These are phyloP conservation scores for Amiota minor DNA, from an alignment of 2,888 invertebrate species.

Conservation along the genomic window DNA sequence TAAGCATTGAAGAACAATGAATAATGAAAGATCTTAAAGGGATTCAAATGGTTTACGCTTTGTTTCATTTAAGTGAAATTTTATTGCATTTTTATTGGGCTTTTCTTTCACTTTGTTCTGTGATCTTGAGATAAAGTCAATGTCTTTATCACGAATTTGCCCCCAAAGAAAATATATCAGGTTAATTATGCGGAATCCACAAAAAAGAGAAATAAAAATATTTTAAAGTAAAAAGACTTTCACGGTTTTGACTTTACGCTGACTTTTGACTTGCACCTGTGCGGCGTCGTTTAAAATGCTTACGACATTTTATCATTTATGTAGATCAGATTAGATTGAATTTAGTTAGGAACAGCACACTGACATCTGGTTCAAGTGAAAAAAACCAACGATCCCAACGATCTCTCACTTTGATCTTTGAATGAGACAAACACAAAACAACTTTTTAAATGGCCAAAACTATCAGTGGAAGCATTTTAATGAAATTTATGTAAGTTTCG, in stretches of 20 bases:
- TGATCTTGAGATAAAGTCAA: neutral
- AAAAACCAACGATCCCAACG: constrained; percentile 1
- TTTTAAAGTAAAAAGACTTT: neutral
- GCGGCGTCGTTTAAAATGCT: neutral
- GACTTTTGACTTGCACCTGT: constrained; percentile 25
- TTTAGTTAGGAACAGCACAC: neutral
- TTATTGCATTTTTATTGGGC: too few relatives aligned
- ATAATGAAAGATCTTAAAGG: too few relatives aligned
- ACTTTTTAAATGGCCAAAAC: constrained; percentile 11
- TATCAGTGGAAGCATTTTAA: constrained; percentile 27
- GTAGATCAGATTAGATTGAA: neutral
- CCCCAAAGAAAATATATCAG: constrained; percentile 11
- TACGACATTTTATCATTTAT: neutral
- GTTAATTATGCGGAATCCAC: constrained; percentile 15
- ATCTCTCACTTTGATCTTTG: constrained; percentile 58
- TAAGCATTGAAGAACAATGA: too few relatives aligned
- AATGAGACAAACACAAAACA: constrained; percentile 23
- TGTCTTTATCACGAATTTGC: neutral
- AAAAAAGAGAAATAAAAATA: too few relatives aligned
- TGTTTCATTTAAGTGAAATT: too few relatives aligned
- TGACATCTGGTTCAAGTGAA: constrained; percentile 13
- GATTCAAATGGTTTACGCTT: too few relatives aligned
- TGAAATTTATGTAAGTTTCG: constrained; percentile 56
- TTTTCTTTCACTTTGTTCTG: neutral
- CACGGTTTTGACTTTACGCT: neutral